Conservation (phyloP, 2,888 invertebrate species). For the Anorthoa munda region DNA sequence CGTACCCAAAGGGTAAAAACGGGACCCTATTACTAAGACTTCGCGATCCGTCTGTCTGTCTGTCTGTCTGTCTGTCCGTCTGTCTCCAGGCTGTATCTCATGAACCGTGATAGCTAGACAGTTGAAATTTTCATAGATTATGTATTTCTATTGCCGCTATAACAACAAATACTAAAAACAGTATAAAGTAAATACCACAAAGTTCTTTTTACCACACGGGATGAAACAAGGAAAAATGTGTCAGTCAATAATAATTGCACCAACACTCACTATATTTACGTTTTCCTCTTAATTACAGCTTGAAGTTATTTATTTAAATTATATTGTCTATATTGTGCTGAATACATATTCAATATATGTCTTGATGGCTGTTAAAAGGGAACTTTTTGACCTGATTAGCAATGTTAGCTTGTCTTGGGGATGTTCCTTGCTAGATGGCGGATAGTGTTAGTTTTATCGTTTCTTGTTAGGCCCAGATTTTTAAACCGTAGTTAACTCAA, state of each 20-base stretch:
- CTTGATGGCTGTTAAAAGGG: neutral
- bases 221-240: conserved; percentile 11
- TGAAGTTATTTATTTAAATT: conserved; percentile 22
- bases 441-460: neutral
- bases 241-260: neutral
- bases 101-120: too few species aligned
- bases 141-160: too few species aligned
- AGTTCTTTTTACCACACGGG: neutral
- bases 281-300: conserved; percentile 23
- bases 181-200: too few species aligned
- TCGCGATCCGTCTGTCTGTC: too few species aligned
- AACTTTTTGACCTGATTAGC: conserved; percentile 3
- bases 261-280: neutral
- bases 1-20: too few species aligned
- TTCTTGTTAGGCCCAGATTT: too few species aligned
- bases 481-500: too few species aligned
- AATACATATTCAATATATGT: conserved; percentile 21
- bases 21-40: too few species aligned
- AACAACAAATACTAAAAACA: too few species aligned
- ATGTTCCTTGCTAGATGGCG: neutral
- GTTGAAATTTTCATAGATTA: too few species aligned
- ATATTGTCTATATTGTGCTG: neutral
- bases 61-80: too few species aligned
- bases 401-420: neutral
- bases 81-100: too few species aligned